Conservation (phyloP, 2,888 invertebrate species). For the Xestia c-nigrum region DNA sequence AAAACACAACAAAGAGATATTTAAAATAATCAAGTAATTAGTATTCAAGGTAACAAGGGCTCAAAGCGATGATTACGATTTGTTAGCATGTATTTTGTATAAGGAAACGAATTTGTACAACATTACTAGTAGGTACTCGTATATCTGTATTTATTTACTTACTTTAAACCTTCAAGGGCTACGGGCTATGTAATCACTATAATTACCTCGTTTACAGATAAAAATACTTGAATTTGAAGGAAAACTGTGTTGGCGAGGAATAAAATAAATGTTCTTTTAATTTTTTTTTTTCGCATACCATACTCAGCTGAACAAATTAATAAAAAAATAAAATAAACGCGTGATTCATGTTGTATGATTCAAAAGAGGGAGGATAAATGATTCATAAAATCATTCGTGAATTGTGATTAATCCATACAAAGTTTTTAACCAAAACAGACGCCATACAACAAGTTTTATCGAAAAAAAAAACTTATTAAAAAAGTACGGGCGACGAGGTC, state of each 20-base stretch:
- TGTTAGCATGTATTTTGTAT: slow-evolving; percentile 54
- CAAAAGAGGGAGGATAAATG: slow-evolving; percentile 40
- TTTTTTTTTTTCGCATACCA: neutral
- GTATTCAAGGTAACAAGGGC: slow-evolving; percentile 82
- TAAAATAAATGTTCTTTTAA: neutral
- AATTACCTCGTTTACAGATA: slow-evolving; percentile 35
- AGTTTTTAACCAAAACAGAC: neutral
- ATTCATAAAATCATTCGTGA: slow-evolving; percentile 21
- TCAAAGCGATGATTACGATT: slow-evolving; percentile 64
- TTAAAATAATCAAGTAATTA: slow-evolving; percentile 77
- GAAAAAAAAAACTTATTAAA: neutral
- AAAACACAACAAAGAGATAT: slow-evolving; percentile 66
- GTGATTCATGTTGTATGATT: slow-evolving; percentile 51
- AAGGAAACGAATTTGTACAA: slow-evolving; percentile 63
- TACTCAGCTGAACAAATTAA: neutral
- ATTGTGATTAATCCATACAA: neutral
- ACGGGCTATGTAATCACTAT: slow-evolving; percentile 42
- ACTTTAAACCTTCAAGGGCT: slow-evolving; percentile 54
- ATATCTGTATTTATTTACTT: slow-evolving; percentile 26
- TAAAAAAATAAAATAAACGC: slow-evolving; percentile 9
- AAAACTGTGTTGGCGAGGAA: neutral
- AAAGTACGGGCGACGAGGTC: neutral
- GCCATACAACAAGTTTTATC: neutral
- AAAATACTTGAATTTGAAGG: slow-evolving; percentile 5
- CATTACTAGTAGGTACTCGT: slow-evolving; percentile 15